A percentile compares a stretch with the other conserved stretches of the same genome.
Conservation (phyloP, 2,888 invertebrate genomes). For the Agrotis exclamationis region DNA sequence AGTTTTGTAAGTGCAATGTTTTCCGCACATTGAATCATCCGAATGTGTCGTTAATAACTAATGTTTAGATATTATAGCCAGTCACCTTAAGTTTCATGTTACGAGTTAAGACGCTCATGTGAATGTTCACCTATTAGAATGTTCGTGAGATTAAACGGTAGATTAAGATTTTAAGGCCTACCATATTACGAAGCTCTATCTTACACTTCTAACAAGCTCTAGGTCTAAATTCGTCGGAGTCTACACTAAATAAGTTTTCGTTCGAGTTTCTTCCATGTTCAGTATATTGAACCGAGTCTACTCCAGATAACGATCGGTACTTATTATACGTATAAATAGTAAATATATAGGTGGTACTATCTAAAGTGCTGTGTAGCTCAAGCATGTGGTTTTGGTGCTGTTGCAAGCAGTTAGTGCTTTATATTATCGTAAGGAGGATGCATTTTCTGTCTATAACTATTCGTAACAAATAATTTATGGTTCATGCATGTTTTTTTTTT, state of each 20-base stretch:
- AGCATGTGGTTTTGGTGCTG: slow-evolving; percentile 83
- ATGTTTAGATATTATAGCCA: slow-evolving; percentile 76
- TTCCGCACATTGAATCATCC: slow-evolving; percentile 58
- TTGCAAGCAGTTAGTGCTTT: slow-evolving; percentile 88
- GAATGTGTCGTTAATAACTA: slow-evolving; percentile 67
- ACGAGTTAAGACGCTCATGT: slow-evolving; percentile 63
- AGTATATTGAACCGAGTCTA: slow-evolving; percentile 57
- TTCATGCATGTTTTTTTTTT: too few species aligned
- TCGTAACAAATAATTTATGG: too few species aligned
- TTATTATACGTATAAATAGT: slow-evolving; percentile 57
- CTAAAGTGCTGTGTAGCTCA: slow-evolving; percentile 79
- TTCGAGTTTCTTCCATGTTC: slow-evolving; percentile 55
- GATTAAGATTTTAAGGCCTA: slow-evolving; percentile 51
- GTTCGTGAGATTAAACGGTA: slow-evolving; percentile 44
- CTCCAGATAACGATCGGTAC: slow-evolving; percentile 58
- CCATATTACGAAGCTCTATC: slow-evolving; percentile 62
- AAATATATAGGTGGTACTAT: slow-evolving; percentile 59
- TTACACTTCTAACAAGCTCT: slow-evolving; percentile 62
- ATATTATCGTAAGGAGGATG: slow-evolving; percentile 74
- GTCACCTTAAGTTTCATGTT: slow-evolving; percentile 80
- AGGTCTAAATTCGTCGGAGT: slow-evolving; percentile 39
- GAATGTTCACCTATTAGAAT: slow-evolving; percentile 54
- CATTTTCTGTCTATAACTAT: slow-evolving; percentile 68
- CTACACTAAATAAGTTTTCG: slow-evolving; percentile 44
- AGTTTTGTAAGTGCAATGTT: slow-evolving; percentile 59